These are phyloP conservation scores for Acrocephalus scirpaceus DNA, from an alignment of 2,797 vertebrate genomes.

Conservation along the genomic window DNA sequence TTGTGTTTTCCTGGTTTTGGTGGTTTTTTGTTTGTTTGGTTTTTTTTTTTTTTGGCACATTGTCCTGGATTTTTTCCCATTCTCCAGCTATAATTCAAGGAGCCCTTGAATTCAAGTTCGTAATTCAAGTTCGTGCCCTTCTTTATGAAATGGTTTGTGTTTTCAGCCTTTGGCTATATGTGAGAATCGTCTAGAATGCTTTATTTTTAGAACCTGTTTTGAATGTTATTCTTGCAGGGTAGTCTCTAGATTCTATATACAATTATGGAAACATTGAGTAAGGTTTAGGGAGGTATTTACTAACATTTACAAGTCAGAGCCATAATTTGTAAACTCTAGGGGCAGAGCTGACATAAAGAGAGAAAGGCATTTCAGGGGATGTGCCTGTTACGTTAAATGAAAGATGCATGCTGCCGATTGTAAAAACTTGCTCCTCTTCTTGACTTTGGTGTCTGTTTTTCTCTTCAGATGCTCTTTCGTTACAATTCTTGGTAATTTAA, in stretches of 20 bases:
- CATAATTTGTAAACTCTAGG: background rate
- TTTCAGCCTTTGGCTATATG: background rate
- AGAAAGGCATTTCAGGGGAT: background rate
- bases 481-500: background rate
- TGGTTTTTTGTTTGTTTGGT: background rate
- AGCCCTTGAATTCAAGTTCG: background rate
- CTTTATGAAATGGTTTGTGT: background rate
- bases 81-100: background rate
- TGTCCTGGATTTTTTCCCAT: background rate
- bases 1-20: no score
- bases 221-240: background rate
- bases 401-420: background rate
- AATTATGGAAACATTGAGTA: conserved; percentile 5
- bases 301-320: background rate
- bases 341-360: background rate
- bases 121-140: background rate
- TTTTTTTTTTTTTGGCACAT: background rate
- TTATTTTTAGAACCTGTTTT: conserved; percentile 17
- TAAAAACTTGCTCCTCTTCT: background rate
- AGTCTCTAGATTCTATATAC: background rate
- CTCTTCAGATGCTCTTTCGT: background rate
- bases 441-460: background rate
- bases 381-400: background rate
- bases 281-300: background rate
- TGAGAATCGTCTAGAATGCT: background rate